Percentiles rank a stretch among this genome's conserved stretches.
Conservation (phyloP, 2,888 invertebrate species). For the Drosophila kambysellisi region DNA sequence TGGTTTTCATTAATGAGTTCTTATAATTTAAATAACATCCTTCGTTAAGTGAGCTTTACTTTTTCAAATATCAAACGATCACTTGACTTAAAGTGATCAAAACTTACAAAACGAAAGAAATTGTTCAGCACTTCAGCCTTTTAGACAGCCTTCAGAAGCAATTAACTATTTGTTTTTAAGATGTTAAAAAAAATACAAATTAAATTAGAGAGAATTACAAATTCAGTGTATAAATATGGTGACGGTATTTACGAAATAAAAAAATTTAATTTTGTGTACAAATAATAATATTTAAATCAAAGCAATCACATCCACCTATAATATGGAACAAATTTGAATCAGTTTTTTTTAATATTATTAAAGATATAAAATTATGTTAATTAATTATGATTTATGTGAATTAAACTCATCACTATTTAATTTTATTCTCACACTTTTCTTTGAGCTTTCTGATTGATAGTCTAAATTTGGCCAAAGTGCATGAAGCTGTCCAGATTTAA, state of each 20-base stretch:
- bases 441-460: conserved; percentile 2
- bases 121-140: conserved; percentile 1
- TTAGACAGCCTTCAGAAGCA: conserved; percentile 9
- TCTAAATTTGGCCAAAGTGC: conserved; percentile 19
- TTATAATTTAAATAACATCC: conserved; percentile 16
- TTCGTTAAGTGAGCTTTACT: conserved; percentile 17
- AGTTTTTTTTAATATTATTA: background rate
- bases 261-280: background rate
- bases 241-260: too few species aligned
- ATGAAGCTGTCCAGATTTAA: conserved; percentile 17
- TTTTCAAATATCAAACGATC: background rate
- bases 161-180: background rate
- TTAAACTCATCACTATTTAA: background rate
- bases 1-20: conserved; percentile 47
- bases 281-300: background rate
- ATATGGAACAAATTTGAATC: background rate
- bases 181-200: background rate
- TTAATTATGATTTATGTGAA: background rate
- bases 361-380: background rate
- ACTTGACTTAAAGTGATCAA: background rate
- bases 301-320: background rate
- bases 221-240: too few species aligned
- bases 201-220: background rate
- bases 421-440: background rate
- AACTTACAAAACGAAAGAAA: conserved; percentile 24